Evolutionary conservation across 2,888 invertebrate species (phyloP), one percentile per base, ranked within the genome.

Genomic region (Drosophila borealis): DNA sequence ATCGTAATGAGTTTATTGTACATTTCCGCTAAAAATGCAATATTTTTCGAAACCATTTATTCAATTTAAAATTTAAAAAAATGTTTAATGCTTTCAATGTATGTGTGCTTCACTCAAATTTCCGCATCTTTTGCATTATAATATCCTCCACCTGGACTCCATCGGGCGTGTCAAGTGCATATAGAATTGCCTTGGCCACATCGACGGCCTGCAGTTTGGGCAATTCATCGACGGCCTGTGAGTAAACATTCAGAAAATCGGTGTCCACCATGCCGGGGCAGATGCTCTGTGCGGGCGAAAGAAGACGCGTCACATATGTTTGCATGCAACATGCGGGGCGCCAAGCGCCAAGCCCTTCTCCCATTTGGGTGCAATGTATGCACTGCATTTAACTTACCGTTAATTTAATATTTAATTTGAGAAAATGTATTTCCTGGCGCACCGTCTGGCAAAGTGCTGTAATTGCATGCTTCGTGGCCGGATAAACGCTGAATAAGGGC

Each of bases 201-300:
- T 96, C 95, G 44, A 92, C 90, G 0, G 95, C 89, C 50, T 93
- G 91, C 5, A 95, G 92, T 55, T 91, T 89, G 42, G 93, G 93
- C 71, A 93, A 84, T 19, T 90, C 86, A 10, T 91, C 90, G 50
- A 92, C 91, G 19, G 91, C 81, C 37, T 87, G 88, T 9, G 78
- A 90, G 74, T 91, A 92, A 59, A 92, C 92, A 83, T 92, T 91
- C 46, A 94, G 80, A 51, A 94, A 92, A 64, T 93, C 93, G 0
- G 95, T 95, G 48, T 93, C 93, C 17, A 95, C 94, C 75, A 94
- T 89, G 17, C 95, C 95, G 0, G 95, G 95, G 45, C 94, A 95
- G 48, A 95, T 92, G 79, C 94, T 94, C 95, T 95, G 74, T 41
- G 42, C 56, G 70, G 70, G 69, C 45, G 17, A 70, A 55, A 57